Base-by-base conservation (phyloP, 2,113 vertebrate genomes). In the Gnathonemus echidnorhynchus region DNA sequence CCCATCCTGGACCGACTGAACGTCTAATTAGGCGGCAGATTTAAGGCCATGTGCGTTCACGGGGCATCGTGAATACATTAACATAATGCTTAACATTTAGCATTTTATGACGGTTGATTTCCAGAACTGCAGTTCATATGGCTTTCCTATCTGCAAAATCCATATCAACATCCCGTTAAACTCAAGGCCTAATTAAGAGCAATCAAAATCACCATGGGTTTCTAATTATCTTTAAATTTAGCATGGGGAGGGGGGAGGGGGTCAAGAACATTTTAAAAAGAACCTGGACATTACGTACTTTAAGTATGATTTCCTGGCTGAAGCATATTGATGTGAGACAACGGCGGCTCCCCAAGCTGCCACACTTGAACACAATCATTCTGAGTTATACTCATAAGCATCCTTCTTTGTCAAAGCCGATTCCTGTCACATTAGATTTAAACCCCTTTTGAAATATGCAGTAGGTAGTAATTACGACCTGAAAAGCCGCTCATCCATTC, bases 151-250 rank as follows among this genome's bases (percentile, higher is more conserved):
- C 91, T 89, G 93, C 93, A 94, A 93, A 93, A 93, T 94, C 92
- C 89, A 90, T 93, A 94, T 95, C 92, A 94, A 92, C 92, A 17
- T 92, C 17, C 10, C 13, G 84, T 94, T 93, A 93, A 95, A 94
- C 93, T 92, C 92, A 92, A 93, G 92, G 90, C 90, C 90, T 93
- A 94, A 94, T 95, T 94, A 93, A 90, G 91, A 93, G 91, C 89
- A 91, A 91, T 89, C 91, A 92, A 93, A 94, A 93, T 93, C 88
- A 93, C 91, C 90, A 89, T 21, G 42, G 74, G 24, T 48, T 85
- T 85, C 83, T 92, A 93, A 95, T 93, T 92, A 91, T 88, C 92
- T n/a, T 50, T 83, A 89, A 84, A 62, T 88, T 74, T 42, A 90
- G 88, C 66, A 90, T 86, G 17, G 90, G 3, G 52, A 4, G 5